Evolutionary conservation across 2,888 invertebrate genomes (phyloP).

Genomic region (Agrilus mali): DNA sequence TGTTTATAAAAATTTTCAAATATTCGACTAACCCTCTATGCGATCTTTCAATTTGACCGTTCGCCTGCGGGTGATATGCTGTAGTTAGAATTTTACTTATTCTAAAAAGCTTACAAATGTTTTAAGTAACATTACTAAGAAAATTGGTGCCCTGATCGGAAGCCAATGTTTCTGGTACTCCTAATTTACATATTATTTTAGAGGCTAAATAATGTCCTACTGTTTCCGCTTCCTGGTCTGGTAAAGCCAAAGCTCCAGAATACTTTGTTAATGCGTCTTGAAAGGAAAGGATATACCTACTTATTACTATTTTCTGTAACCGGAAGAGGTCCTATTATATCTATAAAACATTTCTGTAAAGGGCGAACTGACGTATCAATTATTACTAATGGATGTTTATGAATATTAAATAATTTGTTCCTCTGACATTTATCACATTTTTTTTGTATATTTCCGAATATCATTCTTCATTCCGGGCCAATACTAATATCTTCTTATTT

Average conservation of each 20-base stretch:
- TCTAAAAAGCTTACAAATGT: slow-evolving; percentile 17
- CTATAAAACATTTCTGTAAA: too few species aligned
- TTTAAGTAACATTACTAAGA: slow-evolving; percentile 15
- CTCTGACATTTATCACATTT: slow-evolving; percentile 15
- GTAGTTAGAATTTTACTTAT: slow-evolving; percentile 19
- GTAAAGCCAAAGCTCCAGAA: slow-evolving; percentile 16
- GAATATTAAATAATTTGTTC: slow-evolving; percentile 15
- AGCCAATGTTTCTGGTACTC: slow-evolving; percentile 4
- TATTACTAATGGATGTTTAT: slow-evolving; percentile 21
- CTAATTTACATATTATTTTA: too few species aligned
- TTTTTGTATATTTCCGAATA: slow-evolving; percentile 8
- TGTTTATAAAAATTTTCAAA: slow-evolving; percentile 18
- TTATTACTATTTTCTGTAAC: slow-evolving; percentile 14
- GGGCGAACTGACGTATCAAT: slow-evolving; percentile 19
- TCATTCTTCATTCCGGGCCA: slow-evolving; percentile 10
- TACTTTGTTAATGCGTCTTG: slow-evolving; percentile 21
- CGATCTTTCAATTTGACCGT: slow-evolving; percentile 20
- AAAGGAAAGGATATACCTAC: slow-evolving; percentile 19
- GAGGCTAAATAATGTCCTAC: slow-evolving; percentile 14
- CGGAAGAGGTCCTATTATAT: background rate
- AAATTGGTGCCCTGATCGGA: slow-evolving; percentile 11
- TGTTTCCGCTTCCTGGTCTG: slow-evolving; percentile 19
- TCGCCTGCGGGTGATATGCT: slow-evolving; percentile 19
- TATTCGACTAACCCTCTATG: slow-evolving; percentile 20
- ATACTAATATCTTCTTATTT: slow-evolving; percentile 8